Evolutionary conservation across 1,140 invertebrate species (phyloP), one percentile per base, ranked within the genome.

Genomic region (Drosophila gunungcola): DNA sequence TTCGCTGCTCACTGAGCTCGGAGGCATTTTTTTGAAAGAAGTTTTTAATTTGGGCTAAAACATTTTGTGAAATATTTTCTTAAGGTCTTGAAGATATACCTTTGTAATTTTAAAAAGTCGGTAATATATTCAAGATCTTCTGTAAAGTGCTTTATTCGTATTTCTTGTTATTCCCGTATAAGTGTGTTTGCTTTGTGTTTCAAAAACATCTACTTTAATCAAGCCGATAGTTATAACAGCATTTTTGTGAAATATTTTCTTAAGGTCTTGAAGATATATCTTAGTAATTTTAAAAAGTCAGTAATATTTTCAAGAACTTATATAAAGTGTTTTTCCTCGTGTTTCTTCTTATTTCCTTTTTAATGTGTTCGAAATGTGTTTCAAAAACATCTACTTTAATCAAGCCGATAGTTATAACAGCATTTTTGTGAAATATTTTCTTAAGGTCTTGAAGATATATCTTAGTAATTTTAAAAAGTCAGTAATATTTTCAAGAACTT

Each of bases 51-150:
- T 9, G 11, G 1, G 3, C n/a, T 4, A 12, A 0, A 11, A 52
- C 3, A 2, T 27, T n/a, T n/a, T n/a, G 56, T 42, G 6, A 39
- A 48, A 21, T 25, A 49, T 41, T 57, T 56, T 21, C 25, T 39
- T 21, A 65, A 48, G 52, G 34, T 46, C 42, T n/a, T 16, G 13
- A 49, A 10, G 41, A 25, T 39, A 46, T 13, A 27, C 3, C 62
- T 41, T 5, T 3, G 11, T 16, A 3, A 3, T 32, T 38, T 38
- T 13, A 11, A 4, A 27, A 41, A 16, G 32, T 16, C 36, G 32
- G 54, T 36, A n/a, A 65, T 48, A 32, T 29, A 11, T 64, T 56
- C 12, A 32, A 36, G 62, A 49, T 16, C 39, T 58, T 48, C 38
- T 10, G 21, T 6, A 41, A 42, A 38, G 34, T 27, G n/a, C 38